phyloP scores from a whole-genome alignment of 2,888 invertebrate species.

The Diaperis boleti region DNA sequence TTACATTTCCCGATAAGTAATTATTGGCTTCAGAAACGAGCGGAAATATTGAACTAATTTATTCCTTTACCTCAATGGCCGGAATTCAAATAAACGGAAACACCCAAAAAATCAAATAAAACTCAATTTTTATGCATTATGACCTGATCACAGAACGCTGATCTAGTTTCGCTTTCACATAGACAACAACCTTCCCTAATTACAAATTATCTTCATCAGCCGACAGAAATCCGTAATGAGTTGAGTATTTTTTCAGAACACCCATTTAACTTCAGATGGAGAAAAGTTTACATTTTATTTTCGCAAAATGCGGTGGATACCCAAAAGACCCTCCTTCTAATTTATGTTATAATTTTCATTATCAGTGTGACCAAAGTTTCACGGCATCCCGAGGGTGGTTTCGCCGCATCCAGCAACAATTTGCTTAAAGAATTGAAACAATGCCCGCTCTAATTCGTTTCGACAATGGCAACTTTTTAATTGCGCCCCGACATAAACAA shows the following conservation, averaged over 20 bases:
- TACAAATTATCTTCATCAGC: no score
- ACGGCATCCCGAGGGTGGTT: conserved; percentile 28
- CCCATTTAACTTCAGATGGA: background rate
- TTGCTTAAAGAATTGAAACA: conserved; percentile 36
- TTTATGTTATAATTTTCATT: conserved; percentile 34
- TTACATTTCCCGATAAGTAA: conserved; percentile 2
- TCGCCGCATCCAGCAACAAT: conserved; percentile 27
- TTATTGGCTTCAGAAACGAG: background rate
- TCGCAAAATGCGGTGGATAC: conserved; percentile 2
- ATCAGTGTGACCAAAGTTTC: conserved; percentile 27
- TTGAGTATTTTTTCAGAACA: background rate
- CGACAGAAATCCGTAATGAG: no score
- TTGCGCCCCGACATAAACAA: conserved; percentile 32
- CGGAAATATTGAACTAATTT: background rate
- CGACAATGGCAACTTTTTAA: conserved; percentile 36
- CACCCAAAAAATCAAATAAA: no score
- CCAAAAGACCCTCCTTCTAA: conserved; percentile 21
- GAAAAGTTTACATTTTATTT: conserved; percentile 1
- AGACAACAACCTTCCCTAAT: no score
- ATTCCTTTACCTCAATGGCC: background rate
- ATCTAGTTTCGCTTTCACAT: no score
- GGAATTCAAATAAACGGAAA: no score
- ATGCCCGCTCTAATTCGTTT: conserved; percentile 32
- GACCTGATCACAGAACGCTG: no score
- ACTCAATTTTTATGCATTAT: no score